phyloP scores from a whole-genome alignment of 2,113 vertebrate species.

The Podiceps cristatus region DNA sequence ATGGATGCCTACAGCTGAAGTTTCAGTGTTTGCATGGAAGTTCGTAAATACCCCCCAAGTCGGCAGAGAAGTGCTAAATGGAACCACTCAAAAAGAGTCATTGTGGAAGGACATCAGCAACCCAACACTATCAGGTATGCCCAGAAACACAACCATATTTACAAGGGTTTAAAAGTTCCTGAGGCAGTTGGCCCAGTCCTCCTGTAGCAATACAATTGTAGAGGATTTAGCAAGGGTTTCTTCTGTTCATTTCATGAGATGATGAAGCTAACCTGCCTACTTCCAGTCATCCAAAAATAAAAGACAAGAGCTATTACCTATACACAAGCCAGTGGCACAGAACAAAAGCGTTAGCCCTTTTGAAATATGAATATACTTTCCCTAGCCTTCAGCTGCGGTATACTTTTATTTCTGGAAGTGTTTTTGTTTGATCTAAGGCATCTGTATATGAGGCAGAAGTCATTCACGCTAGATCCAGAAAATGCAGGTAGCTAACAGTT shows the following conservation, averaged over 20 bases:
- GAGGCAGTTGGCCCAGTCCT: neutral
- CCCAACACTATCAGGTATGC: fast-evolving
- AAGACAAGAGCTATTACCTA: too few relatives aligned
- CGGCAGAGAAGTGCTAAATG: neutral
- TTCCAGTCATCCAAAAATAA: neutral
- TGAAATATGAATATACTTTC: neutral
- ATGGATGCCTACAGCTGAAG: neutral
- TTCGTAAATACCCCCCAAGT: neutral
- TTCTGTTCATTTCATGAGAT: neutral
- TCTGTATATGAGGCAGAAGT: neutral
- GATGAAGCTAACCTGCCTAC: neutral
- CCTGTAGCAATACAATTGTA: neutral
- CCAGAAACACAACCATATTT: neutral
- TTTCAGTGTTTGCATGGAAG: neutral
- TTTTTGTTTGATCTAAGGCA: neutral
- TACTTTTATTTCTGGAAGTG: neutral
- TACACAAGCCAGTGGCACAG: neutral
- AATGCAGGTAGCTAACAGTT: neutral
- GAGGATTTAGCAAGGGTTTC: neutral
- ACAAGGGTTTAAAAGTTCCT: neutral
- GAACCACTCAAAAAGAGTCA: neutral
- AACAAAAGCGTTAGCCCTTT: neutral
- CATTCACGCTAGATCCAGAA: neutral
- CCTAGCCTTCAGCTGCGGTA: neutral
- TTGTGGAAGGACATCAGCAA: neutral